Percentiles rank a stretch among this genome's conserved stretches.
Conservation (phyloP, 2,113 vertebrate genomes). For the Thermophis baileyi region DNA sequence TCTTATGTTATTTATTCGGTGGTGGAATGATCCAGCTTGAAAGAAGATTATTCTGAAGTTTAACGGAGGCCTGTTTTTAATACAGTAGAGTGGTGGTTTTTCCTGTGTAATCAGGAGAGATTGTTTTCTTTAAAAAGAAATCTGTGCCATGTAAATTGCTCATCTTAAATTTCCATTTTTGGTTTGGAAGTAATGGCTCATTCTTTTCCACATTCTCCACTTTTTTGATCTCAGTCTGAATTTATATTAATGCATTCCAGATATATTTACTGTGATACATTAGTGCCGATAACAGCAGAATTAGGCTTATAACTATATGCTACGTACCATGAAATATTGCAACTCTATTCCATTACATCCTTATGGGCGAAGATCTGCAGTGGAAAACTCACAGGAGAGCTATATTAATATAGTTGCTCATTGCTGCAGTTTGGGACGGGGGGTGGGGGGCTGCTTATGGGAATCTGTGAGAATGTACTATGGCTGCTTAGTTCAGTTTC, state of each 20-base stretch:
- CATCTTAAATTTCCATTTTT: slow-evolving; percentile 19
- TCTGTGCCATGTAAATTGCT: neutral
- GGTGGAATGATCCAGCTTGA: neutral
- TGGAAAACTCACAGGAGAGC: neutral
- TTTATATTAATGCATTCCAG: neutral
- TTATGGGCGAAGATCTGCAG: neutral
- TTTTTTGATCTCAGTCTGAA: neutral
- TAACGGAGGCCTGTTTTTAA: slow-evolving; percentile 3
- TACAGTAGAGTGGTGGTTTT: neutral
- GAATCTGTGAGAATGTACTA: neutral
- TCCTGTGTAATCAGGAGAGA: neutral
- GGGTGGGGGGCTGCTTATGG: neutral
- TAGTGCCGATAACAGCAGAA: fast-evolving
- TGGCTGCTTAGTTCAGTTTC: neutral
- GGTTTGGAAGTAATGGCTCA: neutral
- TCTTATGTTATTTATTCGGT: neutral
- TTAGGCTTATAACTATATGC: neutral
- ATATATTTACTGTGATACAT: neutral
- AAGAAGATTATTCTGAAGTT: neutral
- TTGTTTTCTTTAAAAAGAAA: slow-evolving; percentile 15
- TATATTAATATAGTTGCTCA: neutral
- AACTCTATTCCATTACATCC: neutral
- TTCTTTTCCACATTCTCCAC: neutral
- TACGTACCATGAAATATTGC: neutral
- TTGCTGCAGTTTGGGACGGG: neutral